Percentiles rank a stretch among this genome's conserved stretches.
Conservation (phyloP, 2,113 vertebrate genomes). For the Octodon degus region DNA sequence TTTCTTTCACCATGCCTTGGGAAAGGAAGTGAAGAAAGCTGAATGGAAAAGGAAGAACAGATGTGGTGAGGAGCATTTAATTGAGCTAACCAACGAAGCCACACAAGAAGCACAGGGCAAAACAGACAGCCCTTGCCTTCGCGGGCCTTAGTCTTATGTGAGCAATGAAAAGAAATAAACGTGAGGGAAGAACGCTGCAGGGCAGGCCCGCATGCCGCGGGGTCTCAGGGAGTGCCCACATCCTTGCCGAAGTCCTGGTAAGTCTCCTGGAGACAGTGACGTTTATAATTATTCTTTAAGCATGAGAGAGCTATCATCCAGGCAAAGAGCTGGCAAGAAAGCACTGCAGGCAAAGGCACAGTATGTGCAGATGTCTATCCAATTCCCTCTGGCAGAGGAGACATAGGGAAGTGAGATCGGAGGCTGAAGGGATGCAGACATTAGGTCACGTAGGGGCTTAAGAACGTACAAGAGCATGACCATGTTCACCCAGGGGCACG, state of each 20-base stretch:
- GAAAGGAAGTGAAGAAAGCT: background rate
- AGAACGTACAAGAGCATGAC: background rate
- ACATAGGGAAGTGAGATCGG: background rate
- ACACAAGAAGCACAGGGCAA: background rate
- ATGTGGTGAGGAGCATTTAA: background rate
- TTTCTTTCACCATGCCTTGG: background rate
- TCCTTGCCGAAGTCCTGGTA: background rate
- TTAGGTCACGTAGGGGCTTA: background rate
- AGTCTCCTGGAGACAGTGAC: background rate
- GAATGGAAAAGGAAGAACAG: background rate
- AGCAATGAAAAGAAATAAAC: background rate
- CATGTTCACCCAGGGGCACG: background rate
- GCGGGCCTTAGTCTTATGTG: background rate
- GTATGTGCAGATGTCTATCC: background rate
- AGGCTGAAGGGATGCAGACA: background rate
- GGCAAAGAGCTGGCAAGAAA: background rate
- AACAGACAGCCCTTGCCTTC: background rate
- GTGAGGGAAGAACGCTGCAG: no score
- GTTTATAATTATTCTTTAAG: background rate
- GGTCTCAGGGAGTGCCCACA: no score
- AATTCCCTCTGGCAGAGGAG: background rate
- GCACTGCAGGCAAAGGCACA: background rate
- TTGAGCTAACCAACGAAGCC: background rate
- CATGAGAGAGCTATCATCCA: background rate
- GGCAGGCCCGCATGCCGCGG: no score